Evolutionary conservation across 23 tunicate genomes (phyloP).

Genomic region (Phallusia fumigata): DNA sequence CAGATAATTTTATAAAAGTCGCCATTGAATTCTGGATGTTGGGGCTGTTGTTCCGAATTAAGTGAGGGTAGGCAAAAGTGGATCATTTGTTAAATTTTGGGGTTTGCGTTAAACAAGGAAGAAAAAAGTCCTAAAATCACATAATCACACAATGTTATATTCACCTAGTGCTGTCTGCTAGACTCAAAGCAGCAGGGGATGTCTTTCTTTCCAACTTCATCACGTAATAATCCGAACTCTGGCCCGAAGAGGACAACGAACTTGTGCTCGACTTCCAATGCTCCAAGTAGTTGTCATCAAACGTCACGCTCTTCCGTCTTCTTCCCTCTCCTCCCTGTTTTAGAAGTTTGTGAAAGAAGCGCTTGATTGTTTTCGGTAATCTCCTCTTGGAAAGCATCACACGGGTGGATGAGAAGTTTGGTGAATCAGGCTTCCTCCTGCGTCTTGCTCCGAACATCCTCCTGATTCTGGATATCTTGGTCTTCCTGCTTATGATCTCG

Average conservation of each 20-base stretch:
- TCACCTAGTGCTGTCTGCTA: not conserved
- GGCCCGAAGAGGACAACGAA: not conserved
- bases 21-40: no score
- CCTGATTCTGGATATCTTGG: not conserved
- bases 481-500: not conserved
- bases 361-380: not conserved
- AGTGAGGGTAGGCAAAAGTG: no score
- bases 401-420: not conserved
- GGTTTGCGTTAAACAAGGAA: no score
- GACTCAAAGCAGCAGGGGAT: not conserved
- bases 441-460: not conserved
- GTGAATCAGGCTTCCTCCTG: not conserved
- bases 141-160: no score
- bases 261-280: constrained; percentile 11
- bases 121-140: no score
- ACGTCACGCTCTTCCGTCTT: not conserved
- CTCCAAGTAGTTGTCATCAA: constrained; percentile 13
- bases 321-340: not conserved
- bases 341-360: constrained; percentile 1
- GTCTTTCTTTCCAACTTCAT: not conserved
- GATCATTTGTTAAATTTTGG: no score
- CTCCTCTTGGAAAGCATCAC: not conserved
- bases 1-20: no score
- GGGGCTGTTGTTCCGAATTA: no score
- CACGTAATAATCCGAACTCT: not conserved